Conservation (phyloP, 2,113 vertebrate species). For the Onychostoma macrolepis region DNA sequence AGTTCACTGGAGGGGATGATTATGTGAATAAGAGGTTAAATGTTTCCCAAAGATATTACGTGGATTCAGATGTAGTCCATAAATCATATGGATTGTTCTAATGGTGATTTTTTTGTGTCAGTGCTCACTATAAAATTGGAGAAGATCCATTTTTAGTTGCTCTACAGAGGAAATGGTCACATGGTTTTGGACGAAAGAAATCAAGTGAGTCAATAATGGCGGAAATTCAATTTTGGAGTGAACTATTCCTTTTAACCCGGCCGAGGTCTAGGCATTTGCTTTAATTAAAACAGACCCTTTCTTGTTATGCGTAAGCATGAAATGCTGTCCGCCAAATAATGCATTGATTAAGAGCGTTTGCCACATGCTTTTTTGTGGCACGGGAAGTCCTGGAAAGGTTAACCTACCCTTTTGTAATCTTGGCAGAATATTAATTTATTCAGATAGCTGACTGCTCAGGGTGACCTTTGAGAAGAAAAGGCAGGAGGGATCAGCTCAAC, state of each 20-base stretch:
- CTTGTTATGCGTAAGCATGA: slow-evolving; percentile 46
- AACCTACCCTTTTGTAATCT: slow-evolving; percentile 72
- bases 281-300: slow-evolving; percentile 54
- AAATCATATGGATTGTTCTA: neutral
- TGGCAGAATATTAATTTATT: slow-evolving; percentile 74
- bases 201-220: neutral
- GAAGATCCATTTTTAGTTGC: neutral
- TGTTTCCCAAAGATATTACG: slow-evolving; percentile 1
- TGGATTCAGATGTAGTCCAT: neutral
- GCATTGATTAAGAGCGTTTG: slow-evolving; percentile 68
- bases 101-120: neutral
- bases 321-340: slow-evolving; percentile 63
- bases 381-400: slow-evolving; percentile 73
- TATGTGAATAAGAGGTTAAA: neutral
- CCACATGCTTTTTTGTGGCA: slow-evolving; percentile 45
- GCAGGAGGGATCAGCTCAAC: slow-evolving; percentile 72
- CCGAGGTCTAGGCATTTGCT: slow-evolving; percentile 43
- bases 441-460: slow-evolving; percentile 70
- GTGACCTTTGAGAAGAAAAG: slow-evolving; percentile 78
- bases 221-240: neutral
- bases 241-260: slow-evolving; percentile 39
- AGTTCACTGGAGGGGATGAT: neutral
- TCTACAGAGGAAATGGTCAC: neutral
- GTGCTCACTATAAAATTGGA: neutral
- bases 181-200: neutral